Evolutionary conservation across 2,888 invertebrate species (phyloP), one percentile per base, ranked within the genome.

Genomic region (Dasysyrphus albostriatus): DNA sequence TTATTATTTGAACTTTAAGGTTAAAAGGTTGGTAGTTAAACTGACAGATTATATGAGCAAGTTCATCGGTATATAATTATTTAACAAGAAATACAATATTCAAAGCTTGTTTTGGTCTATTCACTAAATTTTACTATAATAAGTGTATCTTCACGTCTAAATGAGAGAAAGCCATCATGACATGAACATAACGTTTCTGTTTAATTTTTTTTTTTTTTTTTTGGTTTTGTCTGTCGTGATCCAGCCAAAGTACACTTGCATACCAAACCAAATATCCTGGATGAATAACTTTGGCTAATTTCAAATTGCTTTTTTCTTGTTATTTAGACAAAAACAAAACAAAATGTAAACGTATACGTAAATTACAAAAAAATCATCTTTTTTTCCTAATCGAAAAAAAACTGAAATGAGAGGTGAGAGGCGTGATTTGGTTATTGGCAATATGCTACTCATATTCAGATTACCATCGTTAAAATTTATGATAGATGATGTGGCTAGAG

Each of bases 191-290:
- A 61, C 61, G 14, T 42, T 61, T 61, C 61, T 42, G 39, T 1
- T 59, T 39, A 19, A 10, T 12, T 39, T 7, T 59, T 34, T 16
- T 29, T n/a, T 42, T 1, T 9, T 29, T 32, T 65, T 65, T n/a
- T 16, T 34, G 9, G 59, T 65, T 34, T 24, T n/a, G 29, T 51
- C 12, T 78, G 83, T 84, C 84, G 84, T 84, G 84, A 84, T 81
- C 19, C 51, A 65, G 32, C 58, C 44, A 76, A 81, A 76, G 84
- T 76, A 70, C 75, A 67, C 51, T 84, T 75, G 80, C 80, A 84
- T 84, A 76, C 75, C 63, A 81, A 84, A 76, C 75, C 63, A 81
- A 84, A 76, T 84, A 84, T 81, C 81, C 72, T 75, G 51, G 37
- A 44, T 76, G 82, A 76, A 82, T 78, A 83, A 83, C 73, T 72